Evolutionary conservation across 2,113 vertebrate species (phyloP).

Genomic region (Zapornia atra): DNA sequence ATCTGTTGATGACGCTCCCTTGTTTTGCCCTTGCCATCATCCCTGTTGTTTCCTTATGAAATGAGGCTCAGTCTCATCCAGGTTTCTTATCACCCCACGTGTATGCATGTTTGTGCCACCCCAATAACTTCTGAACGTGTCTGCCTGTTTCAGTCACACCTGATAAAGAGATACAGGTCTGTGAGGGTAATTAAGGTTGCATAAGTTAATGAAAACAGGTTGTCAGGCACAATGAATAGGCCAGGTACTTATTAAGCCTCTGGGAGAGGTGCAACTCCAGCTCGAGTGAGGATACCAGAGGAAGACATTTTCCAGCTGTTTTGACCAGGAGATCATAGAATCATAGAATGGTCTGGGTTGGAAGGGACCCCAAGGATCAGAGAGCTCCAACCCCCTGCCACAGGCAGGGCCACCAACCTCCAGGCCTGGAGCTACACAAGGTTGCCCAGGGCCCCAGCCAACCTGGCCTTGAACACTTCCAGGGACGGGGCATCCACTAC

Average conservation of each 20-base stretch:
- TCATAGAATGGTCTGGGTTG: no score
- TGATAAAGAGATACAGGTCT: neutral
- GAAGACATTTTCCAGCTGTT: neutral
- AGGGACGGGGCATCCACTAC: no score
- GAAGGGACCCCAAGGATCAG: no score
- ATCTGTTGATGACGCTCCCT: fast-evolving
- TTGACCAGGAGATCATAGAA: fast-evolving
- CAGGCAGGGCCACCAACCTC: no score
- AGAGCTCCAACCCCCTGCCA: no score
- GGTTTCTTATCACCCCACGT: fast-evolving
- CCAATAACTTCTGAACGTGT: neutral
- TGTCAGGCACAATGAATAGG: neutral
- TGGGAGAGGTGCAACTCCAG: neutral
- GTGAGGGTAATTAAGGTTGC: neutral
- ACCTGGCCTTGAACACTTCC: no score
- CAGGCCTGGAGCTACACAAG: no score
- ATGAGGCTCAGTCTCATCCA: neutral
- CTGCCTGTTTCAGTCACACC: neutral
- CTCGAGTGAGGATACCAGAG: neutral
- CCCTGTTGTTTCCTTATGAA: neutral
- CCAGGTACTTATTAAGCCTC: neutral
- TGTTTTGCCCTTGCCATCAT: neutral
- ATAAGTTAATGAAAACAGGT: neutral
- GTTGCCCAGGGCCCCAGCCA: no score
- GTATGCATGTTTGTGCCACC: neutral